These are phyloP conservation scores for Sylvia atricapilla DNA, from an alignment of 2,113 vertebrate species.

Conservation along the genomic window DNA sequence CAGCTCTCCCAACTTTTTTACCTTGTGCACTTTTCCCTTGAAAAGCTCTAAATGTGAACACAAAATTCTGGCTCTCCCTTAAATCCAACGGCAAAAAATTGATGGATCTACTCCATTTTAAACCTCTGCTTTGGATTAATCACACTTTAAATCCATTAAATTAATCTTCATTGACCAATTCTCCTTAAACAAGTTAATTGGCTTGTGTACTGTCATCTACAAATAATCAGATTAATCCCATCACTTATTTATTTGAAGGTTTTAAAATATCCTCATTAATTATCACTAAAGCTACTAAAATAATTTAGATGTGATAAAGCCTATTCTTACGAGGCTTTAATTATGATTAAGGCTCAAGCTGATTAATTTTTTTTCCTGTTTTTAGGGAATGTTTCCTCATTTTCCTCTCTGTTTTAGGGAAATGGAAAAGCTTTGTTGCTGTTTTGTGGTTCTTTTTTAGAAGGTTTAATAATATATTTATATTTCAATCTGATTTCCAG, in stretches of 20 bases:
- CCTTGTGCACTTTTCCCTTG: background rate
- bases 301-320: background rate
- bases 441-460: background rate
- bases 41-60: background rate
- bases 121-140: background rate
- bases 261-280: background rate
- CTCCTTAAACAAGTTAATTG: background rate
- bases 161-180: background rate
- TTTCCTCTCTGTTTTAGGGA: background rate
- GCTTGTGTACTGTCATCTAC: background rate
- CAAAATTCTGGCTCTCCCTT: background rate
- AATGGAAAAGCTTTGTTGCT: background rate
- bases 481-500: background rate
- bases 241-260: background rate
- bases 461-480: background rate
- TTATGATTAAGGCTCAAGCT: background rate
- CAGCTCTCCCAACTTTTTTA: background rate
- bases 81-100: background rate
- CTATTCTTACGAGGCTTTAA: background rate
- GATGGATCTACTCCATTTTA: background rate
- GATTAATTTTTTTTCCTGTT: background rate
- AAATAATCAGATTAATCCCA: background rate
- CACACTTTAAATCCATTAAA: background rate
- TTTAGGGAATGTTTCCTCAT: background rate
- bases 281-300: background rate